phyloP scores from a whole-genome alignment of 92 coral and sea anemone species.

The Parazoanthus darwini region DNA sequence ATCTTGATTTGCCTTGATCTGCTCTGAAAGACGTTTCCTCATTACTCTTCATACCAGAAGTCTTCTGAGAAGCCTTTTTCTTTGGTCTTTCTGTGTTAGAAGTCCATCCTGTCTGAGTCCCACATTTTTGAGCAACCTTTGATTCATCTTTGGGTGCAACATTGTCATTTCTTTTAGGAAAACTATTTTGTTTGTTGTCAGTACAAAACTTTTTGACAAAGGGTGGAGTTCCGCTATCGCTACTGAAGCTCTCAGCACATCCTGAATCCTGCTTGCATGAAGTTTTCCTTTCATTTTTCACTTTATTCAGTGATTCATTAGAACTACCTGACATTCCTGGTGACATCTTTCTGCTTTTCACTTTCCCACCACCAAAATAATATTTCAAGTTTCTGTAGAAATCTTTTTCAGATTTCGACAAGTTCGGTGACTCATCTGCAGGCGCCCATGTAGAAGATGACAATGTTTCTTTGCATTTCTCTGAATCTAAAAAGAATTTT shows the following conservation, averaged over 20 bases:
- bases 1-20: not conserved
- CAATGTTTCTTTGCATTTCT: conserved; percentile 9
- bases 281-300: conserved; percentile 15
- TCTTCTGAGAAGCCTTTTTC: not conserved
- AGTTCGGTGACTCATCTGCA: not conserved
- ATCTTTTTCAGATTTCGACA: conserved; percentile 46
- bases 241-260: not conserved
- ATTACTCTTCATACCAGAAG: not conserved
- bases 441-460: not conserved
- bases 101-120: conserved; percentile 1
- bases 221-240: not conserved
- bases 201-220: not conserved
- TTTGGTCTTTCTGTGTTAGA: not conserved
- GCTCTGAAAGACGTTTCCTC: not conserved
- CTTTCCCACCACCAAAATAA: conserved; percentile 64
- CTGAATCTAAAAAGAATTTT: not conserved
- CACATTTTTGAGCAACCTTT: not conserved
- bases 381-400: conserved; percentile 62
- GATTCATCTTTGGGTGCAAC: not conserved
- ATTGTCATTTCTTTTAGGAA: not conserved
- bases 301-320: not conserved
- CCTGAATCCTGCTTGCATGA: not conserved
- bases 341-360: conserved; percentile 33
- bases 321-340: not conserved
- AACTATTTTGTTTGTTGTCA: not conserved